phyloP scores from a whole-genome alignment of 2,113 vertebrate species.

The Passer domesticus region DNA sequence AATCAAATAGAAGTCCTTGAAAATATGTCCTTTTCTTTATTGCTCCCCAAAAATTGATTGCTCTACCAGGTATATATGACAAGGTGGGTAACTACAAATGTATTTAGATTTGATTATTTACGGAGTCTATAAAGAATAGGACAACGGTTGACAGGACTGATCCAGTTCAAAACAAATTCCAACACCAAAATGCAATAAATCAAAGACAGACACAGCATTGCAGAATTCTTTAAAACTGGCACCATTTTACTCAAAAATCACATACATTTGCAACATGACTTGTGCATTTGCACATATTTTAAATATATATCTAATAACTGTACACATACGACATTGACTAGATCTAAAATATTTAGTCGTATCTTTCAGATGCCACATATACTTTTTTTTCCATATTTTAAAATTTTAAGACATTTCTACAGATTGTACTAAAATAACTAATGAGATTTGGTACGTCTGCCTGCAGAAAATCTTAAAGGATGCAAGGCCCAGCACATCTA shows the following conservation, averaged over 20 bases:
- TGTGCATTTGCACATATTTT: not conserved
- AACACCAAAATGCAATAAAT: not conserved
- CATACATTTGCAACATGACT: not conserved
- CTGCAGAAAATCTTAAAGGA: not conserved
- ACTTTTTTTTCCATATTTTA: not conserved
- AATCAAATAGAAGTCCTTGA: constrained; percentile 29
- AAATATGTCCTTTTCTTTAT: constrained; percentile 21
- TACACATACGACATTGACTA: not conserved
- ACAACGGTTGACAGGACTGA: not conserved
- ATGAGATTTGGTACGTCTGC: not conserved
- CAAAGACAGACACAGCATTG: not conserved
- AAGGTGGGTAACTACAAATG: constrained; percentile 15
- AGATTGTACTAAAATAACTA: not conserved
- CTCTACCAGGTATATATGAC: not conserved
- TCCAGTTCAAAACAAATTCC: constrained; percentile 7
- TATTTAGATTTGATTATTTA: constrained; percentile 53
- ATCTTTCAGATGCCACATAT: not conserved
- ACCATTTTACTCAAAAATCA: not conserved
- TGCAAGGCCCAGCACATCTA: not conserved
- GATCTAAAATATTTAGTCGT: not conserved
- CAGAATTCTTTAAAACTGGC: not conserved
- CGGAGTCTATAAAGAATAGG: not conserved
- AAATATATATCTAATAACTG: not conserved
- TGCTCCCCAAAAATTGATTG: not conserved
- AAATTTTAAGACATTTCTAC: not conserved